Base-by-base conservation (phyloP, 2,888 invertebrate species). In the Catocala fraxini region DNA sequence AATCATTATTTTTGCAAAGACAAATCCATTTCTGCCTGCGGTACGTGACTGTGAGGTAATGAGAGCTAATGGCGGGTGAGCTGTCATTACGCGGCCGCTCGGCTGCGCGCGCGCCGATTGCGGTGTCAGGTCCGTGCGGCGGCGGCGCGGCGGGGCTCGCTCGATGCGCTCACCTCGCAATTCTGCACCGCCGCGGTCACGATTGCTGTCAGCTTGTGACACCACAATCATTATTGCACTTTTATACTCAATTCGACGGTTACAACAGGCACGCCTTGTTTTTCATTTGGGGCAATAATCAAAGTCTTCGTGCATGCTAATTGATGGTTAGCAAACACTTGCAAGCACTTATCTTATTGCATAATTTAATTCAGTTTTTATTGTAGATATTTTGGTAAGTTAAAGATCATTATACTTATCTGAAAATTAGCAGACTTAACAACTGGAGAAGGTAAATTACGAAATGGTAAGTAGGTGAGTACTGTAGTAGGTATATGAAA, bases 1-100 rank as follows among this genome's bases (percentile, higher is more conserved):
- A 89, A 90, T 91, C 89, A 92, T 93, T 92, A 93, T 92, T 92
- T 91, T 91, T 89, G 92, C 92, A 93, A 91, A 94, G 93, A 93
- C 93, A 93, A 93, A 93, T 94, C 94, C 92, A 92, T 93, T 93
- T 91, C 90, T 88, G 89, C 86, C 83, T 78, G 88, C 85, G 85
- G 88, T 93, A 94, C 93, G 93, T 94, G 94, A 92, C 92, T 90
- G 89, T 77, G 83, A 82, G 83, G 90, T 93, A 93, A 93, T 94
- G 90, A 91, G 91, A 86, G 87, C 83, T 93, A 93, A 94, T 93
- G 87, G 89, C 87, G 83, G 84, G 68, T 61, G 85, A 77, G 89
- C 88, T 87, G 92, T 91, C 91, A 94, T 94, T 94, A 93, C 85
- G 78, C 77, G 77, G 82, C 79, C 80, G 83, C 83, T 77, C 76